Percentiles rank a stretch among this genome's conserved stretches.
Conservation (phyloP, 2,888 invertebrate species). For the Erebia ligea region DNA sequence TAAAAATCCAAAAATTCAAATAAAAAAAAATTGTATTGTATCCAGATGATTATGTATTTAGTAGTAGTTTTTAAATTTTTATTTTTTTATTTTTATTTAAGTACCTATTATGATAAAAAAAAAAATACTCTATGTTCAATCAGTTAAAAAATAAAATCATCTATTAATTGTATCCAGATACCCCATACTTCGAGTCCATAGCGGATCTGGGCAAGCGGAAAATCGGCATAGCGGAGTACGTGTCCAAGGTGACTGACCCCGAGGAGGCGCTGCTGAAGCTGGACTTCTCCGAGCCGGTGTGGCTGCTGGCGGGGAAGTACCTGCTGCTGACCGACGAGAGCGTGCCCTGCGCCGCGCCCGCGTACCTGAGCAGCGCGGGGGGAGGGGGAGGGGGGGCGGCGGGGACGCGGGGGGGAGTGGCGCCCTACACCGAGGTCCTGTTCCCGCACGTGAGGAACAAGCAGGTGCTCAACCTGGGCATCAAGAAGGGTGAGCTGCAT, state of each 20-base stretch:
- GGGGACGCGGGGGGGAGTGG: neutral
- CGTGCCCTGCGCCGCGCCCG: neutral
- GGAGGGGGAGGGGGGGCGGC: neutral
- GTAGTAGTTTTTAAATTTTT: too few relatives aligned
- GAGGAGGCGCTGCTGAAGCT: constrained; percentile 10
- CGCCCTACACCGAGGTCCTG: neutral
- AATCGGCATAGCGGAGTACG: neutral
- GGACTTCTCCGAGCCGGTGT: neutral
- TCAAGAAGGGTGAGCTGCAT: neutral
- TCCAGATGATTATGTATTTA: too few relatives aligned
- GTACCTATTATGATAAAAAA: too few relatives aligned
- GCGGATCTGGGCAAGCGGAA: neutral
- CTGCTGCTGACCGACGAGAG: neutral
- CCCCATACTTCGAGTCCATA: neutral
- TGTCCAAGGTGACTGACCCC: neutral
- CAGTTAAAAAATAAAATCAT: too few relatives aligned
- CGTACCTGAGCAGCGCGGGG: neutral
- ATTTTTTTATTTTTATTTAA: too few relatives aligned
- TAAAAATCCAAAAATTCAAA: too few relatives aligned
- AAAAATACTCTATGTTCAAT: too few relatives aligned
- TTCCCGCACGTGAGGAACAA: neutral
- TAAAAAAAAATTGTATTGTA: too few relatives aligned
- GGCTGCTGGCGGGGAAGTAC: constrained; percentile 10
- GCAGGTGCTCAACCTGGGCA: neutral
- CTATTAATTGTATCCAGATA: neutral